Percentiles rank a stretch among this genome's conserved stretches.
phyloP scores from a whole-genome alignment of 2,797 vertebrate species.

The Sebastes hubbsi region DNA sequence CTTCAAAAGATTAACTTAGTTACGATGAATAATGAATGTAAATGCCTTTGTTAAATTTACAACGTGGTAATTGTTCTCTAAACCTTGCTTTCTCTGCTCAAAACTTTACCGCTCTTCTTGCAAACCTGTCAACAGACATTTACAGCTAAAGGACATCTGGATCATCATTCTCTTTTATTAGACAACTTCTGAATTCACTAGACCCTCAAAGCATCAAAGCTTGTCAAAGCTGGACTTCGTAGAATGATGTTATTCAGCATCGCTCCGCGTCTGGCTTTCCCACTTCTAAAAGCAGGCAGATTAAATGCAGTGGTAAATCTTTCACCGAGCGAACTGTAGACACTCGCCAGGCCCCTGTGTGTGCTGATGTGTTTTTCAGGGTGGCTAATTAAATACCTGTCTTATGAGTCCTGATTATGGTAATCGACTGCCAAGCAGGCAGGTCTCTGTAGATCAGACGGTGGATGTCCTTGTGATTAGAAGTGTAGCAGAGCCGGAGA shows the following conservation, averaged over 20 bases:
- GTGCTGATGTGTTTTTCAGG: constrained; percentile 44
- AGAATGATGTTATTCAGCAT: neutral
- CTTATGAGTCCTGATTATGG: constrained; percentile 74
- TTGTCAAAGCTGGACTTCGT: neutral
- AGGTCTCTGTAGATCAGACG: constrained; percentile 54
- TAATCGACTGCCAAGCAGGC: constrained; percentile 60
- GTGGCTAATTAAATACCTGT: constrained; percentile 74
- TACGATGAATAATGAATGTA: neutral
- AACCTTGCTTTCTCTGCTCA: neutral
- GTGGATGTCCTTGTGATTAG: constrained; percentile 77
- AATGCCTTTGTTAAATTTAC: neutral
- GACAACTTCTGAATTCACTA: neutral
- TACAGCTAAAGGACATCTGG: constrained; percentile 2
- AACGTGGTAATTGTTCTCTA: neutral
- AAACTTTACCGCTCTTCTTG: neutral
- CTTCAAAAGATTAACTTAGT: neutral
- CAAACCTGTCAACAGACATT: constrained; percentile 16
- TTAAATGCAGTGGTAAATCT: constrained; percentile 16
- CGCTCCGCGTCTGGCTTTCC: neutral
- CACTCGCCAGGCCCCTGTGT: constrained; percentile 14
- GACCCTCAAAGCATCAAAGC: constrained; percentile 2
- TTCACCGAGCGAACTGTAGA: neutral
- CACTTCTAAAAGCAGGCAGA: neutral
- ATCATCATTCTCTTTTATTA: constrained; percentile 6
- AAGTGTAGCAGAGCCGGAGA: constrained; percentile 44